Base-by-base conservation (phyloP, 2,797 vertebrate genomes). In the Naso thynnoides region DNA sequence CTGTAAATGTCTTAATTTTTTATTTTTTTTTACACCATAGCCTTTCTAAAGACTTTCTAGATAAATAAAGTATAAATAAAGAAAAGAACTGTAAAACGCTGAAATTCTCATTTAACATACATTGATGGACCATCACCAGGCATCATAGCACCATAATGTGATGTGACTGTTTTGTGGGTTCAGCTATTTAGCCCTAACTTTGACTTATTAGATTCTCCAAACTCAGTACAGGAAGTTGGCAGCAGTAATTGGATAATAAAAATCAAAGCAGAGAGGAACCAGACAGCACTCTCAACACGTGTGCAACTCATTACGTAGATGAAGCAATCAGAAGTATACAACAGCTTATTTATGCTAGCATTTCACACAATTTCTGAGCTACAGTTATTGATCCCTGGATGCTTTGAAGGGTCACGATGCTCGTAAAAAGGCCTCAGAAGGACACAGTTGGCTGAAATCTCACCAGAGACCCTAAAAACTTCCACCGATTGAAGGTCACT, bases 401-500 rank as follows among this genome's bases (percentile, higher is more conserved):
- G 45, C 64, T 76, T 56, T 39, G 21, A 66, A 65, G 63, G 60
- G 67, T 77, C 70, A 73, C 4, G 1, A 39, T 33, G 24, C 27
- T 72, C 50, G 18, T 68, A 63, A 78, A 55, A 82, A 61, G 58
- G 38, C 49, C 44, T 59, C 55, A 66, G 73, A 75, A 24, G n/a
- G 39, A 52, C 71, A 29, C 23, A 45, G 6, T 44, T 59, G 24
- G 4, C 63, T 67, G 55, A 83, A 78, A 73, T 81, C 72, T 77
- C 60, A 77, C 27, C 59, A 83, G 55, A 73, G 74, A 81, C 75
- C 73, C 82, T 21, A 74, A 75, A 76, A 83, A 80, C 36, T 62
- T 53, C 15, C n/a, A 72, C 27, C 49, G 68, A 73, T 82, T 81
- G 84, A 81, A 78, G 42, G 50, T 79, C 66, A 58, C 53, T 73